These are phyloP conservation scores for Dryoscopus gambensis DNA, from an alignment of 2,113 vertebrate genomes.

Conservation along the genomic window DNA sequence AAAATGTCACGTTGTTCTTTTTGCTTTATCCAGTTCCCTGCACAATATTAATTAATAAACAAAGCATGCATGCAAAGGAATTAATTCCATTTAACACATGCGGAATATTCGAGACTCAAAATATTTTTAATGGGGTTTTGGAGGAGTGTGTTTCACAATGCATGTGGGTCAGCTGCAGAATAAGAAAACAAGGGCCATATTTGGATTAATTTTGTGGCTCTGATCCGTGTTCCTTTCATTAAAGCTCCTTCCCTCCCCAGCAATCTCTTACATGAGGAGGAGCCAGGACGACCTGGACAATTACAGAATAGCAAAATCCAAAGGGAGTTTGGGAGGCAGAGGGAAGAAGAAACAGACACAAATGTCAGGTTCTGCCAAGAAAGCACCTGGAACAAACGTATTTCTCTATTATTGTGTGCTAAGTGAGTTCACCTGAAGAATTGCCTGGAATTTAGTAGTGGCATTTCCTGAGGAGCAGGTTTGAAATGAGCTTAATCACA, in stretches of 20 bases:
- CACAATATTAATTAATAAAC: not conserved
- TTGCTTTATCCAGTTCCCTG: not conserved
- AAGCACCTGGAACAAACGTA: slow-evolving; percentile 12
- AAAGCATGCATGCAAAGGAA: not conserved
- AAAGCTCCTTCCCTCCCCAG: not conserved
- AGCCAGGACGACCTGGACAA: not conserved
- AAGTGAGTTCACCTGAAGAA: not conserved
- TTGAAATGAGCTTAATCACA: slow-evolving; percentile 1
- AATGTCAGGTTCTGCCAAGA: not conserved
- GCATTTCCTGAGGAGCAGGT: slow-evolving; percentile 43
- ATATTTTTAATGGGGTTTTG: not conserved
- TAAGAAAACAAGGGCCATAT: not conserved
- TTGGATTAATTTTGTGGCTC: not conserved
- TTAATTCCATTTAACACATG: not conserved
- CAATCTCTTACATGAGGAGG: not conserved
- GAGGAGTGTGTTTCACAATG: not conserved
- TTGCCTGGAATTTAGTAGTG: not conserved
- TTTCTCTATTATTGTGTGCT: slow-evolving; percentile 10
- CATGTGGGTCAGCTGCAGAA: not conserved
- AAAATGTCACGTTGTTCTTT: not conserved
- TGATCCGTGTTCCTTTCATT: not conserved
- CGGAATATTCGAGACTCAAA: not conserved
- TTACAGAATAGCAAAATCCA: not conserved
- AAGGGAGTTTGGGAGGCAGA: not conserved
- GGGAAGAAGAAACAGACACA: not conserved